A percentile compares a stretch with the other conserved stretches of the same genome.
phyloP scores from a whole-genome alignment of 2,797 vertebrate species.

The Vireo griseus region DNA sequence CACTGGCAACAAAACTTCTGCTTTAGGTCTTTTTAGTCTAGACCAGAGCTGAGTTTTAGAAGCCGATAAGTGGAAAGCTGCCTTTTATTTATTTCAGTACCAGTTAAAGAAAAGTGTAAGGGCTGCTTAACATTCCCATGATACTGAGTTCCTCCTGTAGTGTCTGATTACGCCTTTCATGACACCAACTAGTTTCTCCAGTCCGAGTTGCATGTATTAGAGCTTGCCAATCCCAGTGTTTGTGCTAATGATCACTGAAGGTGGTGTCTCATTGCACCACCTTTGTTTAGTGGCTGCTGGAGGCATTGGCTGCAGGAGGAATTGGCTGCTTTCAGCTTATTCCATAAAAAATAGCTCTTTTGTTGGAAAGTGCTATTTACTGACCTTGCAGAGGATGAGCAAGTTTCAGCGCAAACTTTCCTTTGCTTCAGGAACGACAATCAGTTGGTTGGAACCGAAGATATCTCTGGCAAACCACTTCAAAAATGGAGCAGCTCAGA shows the following conservation, averaged over 20 bases:
- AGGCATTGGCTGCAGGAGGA: conserved; percentile 52
- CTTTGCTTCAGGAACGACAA: conserved; percentile 86
- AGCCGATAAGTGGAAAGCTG: not conserved
- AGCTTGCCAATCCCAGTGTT: conserved; percentile 71
- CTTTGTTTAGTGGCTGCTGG: conserved; percentile 55
- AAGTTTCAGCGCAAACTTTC: conserved; percentile 80
- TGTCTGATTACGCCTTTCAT: conserved; percentile 83
- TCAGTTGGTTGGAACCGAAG: conserved; percentile 96
- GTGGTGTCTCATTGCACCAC: conserved; percentile 55
- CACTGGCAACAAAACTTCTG: not conserved
- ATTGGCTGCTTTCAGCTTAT: conserved; percentile 50
- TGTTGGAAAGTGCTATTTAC: conserved; percentile 33
- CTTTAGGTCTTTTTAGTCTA: not conserved
- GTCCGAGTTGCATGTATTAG: conserved; percentile 56
- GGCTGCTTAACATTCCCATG: conserved; percentile 11
- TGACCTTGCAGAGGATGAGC: conserved; percentile 76
- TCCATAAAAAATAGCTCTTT: not conserved
- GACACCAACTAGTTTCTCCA: conserved; percentile 75
- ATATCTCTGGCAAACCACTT: conserved; percentile 85
- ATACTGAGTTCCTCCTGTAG: conserved; percentile 45
- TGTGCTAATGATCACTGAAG: conserved; percentile 72
- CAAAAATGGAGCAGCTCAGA: conserved; percentile 88
- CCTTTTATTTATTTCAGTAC: not conserved
- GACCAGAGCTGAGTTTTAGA: not conserved
- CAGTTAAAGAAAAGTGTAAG: not conserved